These are phyloP conservation scores for Lysiphlebus fabarum DNA, from an alignment of 1,140 invertebrate species.

Conservation along the genomic window DNA sequence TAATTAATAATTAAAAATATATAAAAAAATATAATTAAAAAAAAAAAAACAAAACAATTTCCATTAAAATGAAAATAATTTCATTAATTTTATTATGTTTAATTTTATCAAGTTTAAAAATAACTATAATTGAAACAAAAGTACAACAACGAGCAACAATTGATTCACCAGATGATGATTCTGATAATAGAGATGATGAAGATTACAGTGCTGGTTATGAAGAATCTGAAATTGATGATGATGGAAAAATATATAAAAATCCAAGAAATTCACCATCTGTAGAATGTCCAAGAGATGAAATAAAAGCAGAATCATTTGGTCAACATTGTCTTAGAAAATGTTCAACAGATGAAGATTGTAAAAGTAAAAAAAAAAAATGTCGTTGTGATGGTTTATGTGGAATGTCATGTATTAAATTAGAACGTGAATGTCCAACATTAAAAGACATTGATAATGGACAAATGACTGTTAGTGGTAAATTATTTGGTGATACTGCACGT, in stretches of 20 bases:
- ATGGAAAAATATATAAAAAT: slow-evolving; percentile 81
- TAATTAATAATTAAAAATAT: no score
- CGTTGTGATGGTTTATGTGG: slow-evolving; percentile 95
- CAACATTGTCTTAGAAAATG: slow-evolving; percentile 92
- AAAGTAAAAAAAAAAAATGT: slow-evolving; percentile 94
- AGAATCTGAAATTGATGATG: slow-evolving; percentile 62
- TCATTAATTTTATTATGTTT: slow-evolving; percentile 34
- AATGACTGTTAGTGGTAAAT: slow-evolving; percentile 67
- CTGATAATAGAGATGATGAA: slow-evolving; percentile 65
- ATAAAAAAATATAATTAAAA: no score
- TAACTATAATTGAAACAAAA: slow-evolving; percentile 35
- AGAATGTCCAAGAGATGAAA: slow-evolving; percentile 78
- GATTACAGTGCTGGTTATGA: slow-evolving; percentile 58
- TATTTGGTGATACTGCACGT: slow-evolving; percentile 75
- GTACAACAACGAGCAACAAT: slow-evolving; percentile 41
- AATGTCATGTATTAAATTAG: slow-evolving; percentile 94
- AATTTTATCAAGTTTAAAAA: slow-evolving; percentile 34
- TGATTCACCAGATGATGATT: slow-evolving; percentile 53
- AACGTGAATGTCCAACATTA: slow-evolving; percentile 79
- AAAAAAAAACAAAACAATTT: background rate
- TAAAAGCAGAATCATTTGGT: slow-evolving; percentile 61
- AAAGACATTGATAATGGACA: slow-evolving; percentile 69
- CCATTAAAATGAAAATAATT: slow-evolving; percentile 38
- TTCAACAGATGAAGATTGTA: slow-evolving; percentile 91
- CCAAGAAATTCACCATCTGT: slow-evolving; percentile 82